Evolutionary conservation across 2,888 invertebrate genomes (phyloP).

Genomic region (Scaptomyza flava): DNA sequence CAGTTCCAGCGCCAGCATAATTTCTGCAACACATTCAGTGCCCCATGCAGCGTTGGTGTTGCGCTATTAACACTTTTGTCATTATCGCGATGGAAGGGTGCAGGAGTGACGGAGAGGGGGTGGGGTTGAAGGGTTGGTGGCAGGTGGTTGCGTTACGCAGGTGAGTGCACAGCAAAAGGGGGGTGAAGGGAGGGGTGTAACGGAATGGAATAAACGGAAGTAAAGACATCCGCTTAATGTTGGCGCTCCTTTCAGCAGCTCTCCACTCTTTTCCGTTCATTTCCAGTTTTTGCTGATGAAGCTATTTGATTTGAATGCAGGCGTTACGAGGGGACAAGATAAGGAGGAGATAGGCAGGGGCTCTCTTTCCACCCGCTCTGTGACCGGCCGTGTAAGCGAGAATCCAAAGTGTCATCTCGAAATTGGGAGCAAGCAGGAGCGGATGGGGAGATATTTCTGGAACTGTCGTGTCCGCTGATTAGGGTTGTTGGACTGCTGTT

Average conservation of each 20-base stretch:
- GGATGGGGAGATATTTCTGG: not conserved
- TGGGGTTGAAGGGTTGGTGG: not conserved
- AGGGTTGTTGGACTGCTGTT: constrained; percentile 46
- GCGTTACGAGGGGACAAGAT: constrained; percentile 19
- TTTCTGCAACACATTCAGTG: constrained; percentile 64
- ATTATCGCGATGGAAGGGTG: constrained; percentile 62
- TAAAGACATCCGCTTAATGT: constrained; percentile 69
- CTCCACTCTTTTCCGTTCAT: constrained; percentile 9
- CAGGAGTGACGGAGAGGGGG: no score
- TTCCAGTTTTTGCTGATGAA: constrained; percentile 61
- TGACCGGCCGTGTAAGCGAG: not conserved
- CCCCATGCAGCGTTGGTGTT: constrained; percentile 69
- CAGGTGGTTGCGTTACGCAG: constrained; percentile 18
- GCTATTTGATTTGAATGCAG: constrained; percentile 77
- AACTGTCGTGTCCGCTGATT: constrained; percentile 64
- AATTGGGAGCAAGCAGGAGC: constrained; percentile 61
- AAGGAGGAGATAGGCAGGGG: not conserved
- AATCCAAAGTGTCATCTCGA: constrained; percentile 62
- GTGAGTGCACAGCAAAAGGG: constrained; percentile 23
- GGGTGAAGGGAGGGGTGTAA: constrained; percentile 9
- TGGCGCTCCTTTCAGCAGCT: constrained; percentile 1
- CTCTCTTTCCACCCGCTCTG: not conserved
- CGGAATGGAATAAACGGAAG: constrained; percentile 69
- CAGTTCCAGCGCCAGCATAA: constrained; percentile 76
- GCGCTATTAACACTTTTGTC: constrained; percentile 80